phyloP scores from a whole-genome alignment of 2,888 invertebrate genomes.

The Schizaphis graminum region DNA sequence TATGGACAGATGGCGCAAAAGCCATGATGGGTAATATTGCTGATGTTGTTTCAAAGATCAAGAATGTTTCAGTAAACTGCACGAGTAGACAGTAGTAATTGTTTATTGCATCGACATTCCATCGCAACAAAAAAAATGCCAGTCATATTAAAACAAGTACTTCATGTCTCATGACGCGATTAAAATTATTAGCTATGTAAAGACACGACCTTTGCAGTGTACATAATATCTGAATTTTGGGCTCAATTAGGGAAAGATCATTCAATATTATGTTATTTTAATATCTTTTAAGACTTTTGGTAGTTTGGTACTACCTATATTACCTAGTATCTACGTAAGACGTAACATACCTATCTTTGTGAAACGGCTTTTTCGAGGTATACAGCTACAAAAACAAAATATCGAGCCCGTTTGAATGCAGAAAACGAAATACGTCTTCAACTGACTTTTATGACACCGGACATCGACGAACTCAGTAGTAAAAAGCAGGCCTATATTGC shows the following conservation, averaged over 20 bases:
- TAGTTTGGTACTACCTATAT: no score
- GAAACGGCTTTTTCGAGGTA: constrained; percentile 28
- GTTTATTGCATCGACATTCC: constrained; percentile 55
- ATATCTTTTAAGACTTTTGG: no score
- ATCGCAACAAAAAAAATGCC: constrained; percentile 53
- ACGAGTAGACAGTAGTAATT: constrained; percentile 47
- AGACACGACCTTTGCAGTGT: no score
- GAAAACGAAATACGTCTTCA: neutral
- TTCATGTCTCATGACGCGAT: no score
- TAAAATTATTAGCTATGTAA: no score
- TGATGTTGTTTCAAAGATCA: constrained; percentile 56
- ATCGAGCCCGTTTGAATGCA: constrained; percentile 1
- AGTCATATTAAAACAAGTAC: neutral
- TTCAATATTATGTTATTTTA: neutral
- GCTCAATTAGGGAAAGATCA: neutral
- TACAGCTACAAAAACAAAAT: constrained; percentile 1
- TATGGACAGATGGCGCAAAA: constrained; percentile 51
- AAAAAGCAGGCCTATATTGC: neutral
- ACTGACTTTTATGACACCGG: neutral
- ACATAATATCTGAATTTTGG: neutral
- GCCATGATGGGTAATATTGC: constrained; percentile 46
- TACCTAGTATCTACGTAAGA: no score
- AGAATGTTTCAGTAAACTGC: constrained; percentile 38
- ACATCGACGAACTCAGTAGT: neutral
- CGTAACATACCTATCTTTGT: constrained; percentile 21